Evolutionary conservation across 64 coral and sea anemone species (phyloP).

Genomic region (Montipora foliosa): DNA sequence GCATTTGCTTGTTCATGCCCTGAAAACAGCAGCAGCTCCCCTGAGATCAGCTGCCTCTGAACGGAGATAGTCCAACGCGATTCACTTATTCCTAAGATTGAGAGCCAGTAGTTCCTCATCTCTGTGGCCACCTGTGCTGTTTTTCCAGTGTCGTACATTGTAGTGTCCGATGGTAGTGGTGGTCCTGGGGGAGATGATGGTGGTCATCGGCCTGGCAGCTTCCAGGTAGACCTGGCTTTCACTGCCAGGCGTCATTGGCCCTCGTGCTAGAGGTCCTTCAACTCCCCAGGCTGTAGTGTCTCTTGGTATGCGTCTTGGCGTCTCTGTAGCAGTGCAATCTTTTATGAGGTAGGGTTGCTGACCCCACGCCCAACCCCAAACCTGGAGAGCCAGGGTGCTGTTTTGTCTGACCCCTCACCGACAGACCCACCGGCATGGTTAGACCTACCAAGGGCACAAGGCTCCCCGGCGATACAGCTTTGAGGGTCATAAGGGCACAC

Average conservation of each 20-base stretch:
- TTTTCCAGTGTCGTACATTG: neutral
- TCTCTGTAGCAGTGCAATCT: slow-evolving; percentile 37
- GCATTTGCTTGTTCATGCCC: neutral
- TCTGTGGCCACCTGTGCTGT: neutral
- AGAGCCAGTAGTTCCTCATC: neutral
- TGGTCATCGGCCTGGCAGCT: neutral
- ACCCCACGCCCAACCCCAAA: neutral
- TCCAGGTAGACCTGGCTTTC: neutral
- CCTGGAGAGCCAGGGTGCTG: no score
- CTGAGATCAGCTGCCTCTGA: neutral
- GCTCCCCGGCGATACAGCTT: no score
- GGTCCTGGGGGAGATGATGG: slow-evolving; percentile 7
- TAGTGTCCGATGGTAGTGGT: slow-evolving; percentile 8
- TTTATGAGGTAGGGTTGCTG: slow-evolving; percentile 9
- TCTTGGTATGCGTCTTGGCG: slow-evolving; percentile 18
- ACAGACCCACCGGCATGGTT: no score
- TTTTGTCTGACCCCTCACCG: no score
- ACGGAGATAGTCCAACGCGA: neutral
- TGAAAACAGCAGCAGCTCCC: neutral
- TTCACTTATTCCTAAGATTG: neutral
- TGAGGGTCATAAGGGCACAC: no score
- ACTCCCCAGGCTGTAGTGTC: slow-evolving; percentile 21
- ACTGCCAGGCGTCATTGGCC: neutral
- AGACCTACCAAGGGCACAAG: no score
- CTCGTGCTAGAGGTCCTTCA: slow-evolving; percentile 35